Percentiles rank a stretch among this genome's conserved stretches.
phyloP scores from a whole-genome alignment of 2,797 vertebrate genomes.

The Poeciliopsis paucimaculata region DNA sequence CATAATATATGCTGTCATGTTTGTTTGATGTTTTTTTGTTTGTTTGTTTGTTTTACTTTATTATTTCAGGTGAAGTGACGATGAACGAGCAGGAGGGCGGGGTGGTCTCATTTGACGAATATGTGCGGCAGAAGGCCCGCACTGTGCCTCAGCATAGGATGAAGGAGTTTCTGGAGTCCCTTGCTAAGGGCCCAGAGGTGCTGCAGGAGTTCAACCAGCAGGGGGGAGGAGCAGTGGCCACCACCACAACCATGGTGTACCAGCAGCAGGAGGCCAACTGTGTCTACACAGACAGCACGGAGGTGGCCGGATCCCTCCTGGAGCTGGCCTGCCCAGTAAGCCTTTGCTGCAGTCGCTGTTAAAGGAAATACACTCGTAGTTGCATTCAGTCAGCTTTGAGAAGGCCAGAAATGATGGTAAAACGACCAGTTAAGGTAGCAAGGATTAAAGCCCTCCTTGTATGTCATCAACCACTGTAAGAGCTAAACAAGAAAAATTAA shows the following conservation, averaged over 20 bases:
- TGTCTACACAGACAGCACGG: conserved; percentile 98
- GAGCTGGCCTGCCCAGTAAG: conserved; percentile 98
- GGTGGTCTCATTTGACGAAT: conserved; percentile 98
- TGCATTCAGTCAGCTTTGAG: background rate
- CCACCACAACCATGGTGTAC: conserved; percentile 93
- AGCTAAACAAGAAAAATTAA: too few relatives aligned
- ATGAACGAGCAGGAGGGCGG: conserved; percentile 99
- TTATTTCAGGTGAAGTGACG: conserved; percentile 64
- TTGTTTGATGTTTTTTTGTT: background rate
- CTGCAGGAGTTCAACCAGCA: conserved; percentile 96
- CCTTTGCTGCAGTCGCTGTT: background rate
- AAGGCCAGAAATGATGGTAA: too few relatives aligned
- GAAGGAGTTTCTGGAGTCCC: conserved; percentile 99
- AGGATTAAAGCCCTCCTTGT: too few relatives aligned
- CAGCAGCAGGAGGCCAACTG: conserved; percentile 95
- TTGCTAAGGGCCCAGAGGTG: conserved; percentile 94
- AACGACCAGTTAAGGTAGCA: too few relatives aligned
- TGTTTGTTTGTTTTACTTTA: background rate
- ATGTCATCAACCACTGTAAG: too few relatives aligned
- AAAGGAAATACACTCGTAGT: background rate
- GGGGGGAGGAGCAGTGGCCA: conserved; percentile 60
- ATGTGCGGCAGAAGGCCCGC: conserved; percentile 97
- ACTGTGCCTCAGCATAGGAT: conserved; percentile 98
- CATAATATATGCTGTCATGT: background rate
- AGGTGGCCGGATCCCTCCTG: conserved; percentile 96